Base-by-base conservation (phyloP, 2,797 vertebrate species). In the Hozukius guyotensis region DNA sequence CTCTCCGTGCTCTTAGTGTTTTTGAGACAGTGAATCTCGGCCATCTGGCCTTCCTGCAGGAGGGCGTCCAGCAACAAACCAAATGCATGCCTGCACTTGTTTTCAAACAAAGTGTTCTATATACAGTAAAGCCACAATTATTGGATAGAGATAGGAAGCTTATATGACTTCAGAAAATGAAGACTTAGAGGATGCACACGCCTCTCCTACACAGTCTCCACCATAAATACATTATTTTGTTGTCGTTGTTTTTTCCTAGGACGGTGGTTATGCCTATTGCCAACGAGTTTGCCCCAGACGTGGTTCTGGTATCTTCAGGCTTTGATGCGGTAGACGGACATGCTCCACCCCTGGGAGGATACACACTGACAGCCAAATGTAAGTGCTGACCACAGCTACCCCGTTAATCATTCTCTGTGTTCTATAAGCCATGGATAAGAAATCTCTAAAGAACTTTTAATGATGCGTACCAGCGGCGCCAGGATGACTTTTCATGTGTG, bases 181-280 rank as follows among this genome's bases (percentile, higher is more conserved):
- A 52, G 18, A 52, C n/a, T 52, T 52, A n/a, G 8, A 52, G 49
- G 49, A 52, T 52, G 20, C 49, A 1, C 49, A 49, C 18, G 46
- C 20, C 25, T 65, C 16, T 53, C 27, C 27, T 69, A 6, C 25
- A 20, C 27, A 25, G 12, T 60, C 16, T 53, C 32, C 9, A 53
- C 14, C 32, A 16, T 78, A 14, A 80, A 75, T 73, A 11, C 27
- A 64, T 32, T 38, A 5, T 42, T 53, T 64, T 70, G 59, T 64
- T 78, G 56, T 59, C 10, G 2, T 56, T 77, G 2, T 75, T 69
- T 42, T 75, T 31, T 66, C 0, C 22, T 80, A 99, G 98, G 87
- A 97, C 96, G 2, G 97, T 99, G 83, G 97, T 99, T 79, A 98
- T 99, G 97, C 98, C 98, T 0, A 97, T 99, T 6, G 98, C 98